A percentile compares a stretch with the other conserved stretches of the same genome.
These are phyloP conservation scores for Gastrophysa polygoni DNA, from an alignment of 2,888 invertebrate species.

Conservation along the genomic window DNA sequence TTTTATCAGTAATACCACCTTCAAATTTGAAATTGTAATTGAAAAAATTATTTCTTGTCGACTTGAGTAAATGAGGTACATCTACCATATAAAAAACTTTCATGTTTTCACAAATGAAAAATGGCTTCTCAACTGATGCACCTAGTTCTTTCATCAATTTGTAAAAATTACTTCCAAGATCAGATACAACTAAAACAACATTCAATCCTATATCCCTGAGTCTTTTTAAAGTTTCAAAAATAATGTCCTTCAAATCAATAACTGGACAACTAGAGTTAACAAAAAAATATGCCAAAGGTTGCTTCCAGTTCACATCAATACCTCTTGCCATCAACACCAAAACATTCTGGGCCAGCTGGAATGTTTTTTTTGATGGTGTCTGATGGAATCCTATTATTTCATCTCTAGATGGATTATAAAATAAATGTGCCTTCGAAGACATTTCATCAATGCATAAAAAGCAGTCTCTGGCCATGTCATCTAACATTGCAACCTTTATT, in stretches of 20 bases:
- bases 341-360: constrained; percentile 1
- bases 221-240: background rate
- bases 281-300: constrained; percentile 13
- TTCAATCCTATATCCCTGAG: background rate
- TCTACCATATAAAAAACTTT: constrained; percentile 14
- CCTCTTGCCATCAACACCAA: constrained; percentile 16
- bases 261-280: constrained; percentile 11
- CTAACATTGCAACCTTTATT: background rate
- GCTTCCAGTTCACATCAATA: constrained; percentile 15
- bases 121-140: background rate
- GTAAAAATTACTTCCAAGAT: constrained; percentile 13
- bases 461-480: background rate
- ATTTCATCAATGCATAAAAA: constrained; percentile 11
- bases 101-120: background rate
- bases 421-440: constrained; percentile 7
- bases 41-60: constrained; percentile 13
- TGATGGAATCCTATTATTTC: constrained; percentile 22
- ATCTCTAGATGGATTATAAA: constrained; percentile 16
- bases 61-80: constrained; percentile 13
- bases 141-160: constrained; percentile 5
- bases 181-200: constrained; percentile 15
- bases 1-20: constrained; percentile 2
- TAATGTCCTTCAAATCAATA: constrained; percentile 3
- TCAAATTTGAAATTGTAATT: constrained; percentile 6
- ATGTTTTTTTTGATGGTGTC: background rate